Conservation (phyloP, 30 jellyfish, hydroid and myxozoan genomes). For the Hydractinia symbiolongicarpus region DNA sequence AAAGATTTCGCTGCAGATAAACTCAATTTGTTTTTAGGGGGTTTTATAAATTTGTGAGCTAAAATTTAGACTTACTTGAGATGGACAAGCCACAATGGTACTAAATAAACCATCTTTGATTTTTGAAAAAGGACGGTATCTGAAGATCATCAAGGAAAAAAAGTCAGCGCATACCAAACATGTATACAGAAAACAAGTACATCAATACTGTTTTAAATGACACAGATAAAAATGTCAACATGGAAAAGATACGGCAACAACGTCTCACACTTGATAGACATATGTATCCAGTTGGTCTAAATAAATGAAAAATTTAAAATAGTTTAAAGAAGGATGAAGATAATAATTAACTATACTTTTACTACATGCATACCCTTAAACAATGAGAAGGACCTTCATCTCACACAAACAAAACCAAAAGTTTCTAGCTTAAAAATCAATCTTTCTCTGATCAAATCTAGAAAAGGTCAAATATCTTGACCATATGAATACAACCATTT, state of each 20-base stretch:
- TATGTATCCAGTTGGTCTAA: slow-evolving; percentile 70
- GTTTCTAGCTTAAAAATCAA: too few species aligned
- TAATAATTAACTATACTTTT: too few species aligned
- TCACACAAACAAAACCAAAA: too few species aligned
- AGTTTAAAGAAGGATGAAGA: background rate
- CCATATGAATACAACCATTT: too few species aligned
- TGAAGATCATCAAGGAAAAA: slow-evolving; percentile 30
- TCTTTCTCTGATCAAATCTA: too few species aligned
- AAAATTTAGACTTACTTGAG: slow-evolving; percentile 48
- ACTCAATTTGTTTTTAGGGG: too few species aligned
- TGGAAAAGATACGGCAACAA: slow-evolving; percentile 80
- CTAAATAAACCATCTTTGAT: slow-evolving; percentile 45
- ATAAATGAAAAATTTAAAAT: background rate
- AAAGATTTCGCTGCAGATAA: too few species aligned
- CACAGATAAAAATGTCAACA: background rate
- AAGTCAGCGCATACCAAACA: background rate
- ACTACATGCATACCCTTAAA: too few species aligned
- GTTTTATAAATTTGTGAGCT: too few species aligned
- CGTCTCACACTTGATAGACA: slow-evolving; percentile 63
- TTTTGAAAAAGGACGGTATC: slow-evolving; percentile 75
- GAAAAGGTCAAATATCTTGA: too few species aligned
- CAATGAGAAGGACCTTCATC: too few species aligned
- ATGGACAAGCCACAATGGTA: slow-evolving; percentile 54
- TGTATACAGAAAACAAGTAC: background rate
- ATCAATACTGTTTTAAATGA: background rate